phyloP scores from a whole-genome alignment of 2,888 invertebrate genomes.

The Acronicta aceris region DNA sequence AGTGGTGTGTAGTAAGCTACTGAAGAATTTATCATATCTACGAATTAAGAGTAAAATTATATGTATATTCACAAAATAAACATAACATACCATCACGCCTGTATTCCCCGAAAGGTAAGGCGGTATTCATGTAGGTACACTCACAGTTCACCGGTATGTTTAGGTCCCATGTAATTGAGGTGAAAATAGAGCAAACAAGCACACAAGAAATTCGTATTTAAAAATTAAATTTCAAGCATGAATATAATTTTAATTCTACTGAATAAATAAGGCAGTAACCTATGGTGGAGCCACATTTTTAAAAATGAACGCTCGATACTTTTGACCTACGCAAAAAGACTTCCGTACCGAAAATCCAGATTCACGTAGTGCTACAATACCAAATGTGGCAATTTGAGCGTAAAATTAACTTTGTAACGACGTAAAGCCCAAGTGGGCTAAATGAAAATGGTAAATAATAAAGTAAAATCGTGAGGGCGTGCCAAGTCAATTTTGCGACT shows the following conservation, averaged over 20 bases:
- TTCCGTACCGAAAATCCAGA: constrained; percentile 46
- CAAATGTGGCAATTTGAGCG: constrained; percentile 55
- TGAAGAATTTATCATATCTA: too few relatives aligned
- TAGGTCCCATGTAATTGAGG: too few relatives aligned
- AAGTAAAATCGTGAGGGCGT: constrained; percentile 65
- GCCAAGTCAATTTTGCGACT: constrained; percentile 69
- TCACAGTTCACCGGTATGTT: too few relatives aligned
- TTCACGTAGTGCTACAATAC: constrained; percentile 37
- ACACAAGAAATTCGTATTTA: constrained; percentile 40
- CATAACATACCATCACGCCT: too few relatives aligned
- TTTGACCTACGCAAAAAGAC: constrained; percentile 45
- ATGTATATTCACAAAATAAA: too few relatives aligned
- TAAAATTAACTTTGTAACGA: constrained; percentile 63
- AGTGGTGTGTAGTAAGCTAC: too few relatives aligned
- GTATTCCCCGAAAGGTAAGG: too few relatives aligned
- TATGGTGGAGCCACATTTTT: constrained; percentile 30
- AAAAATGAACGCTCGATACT: constrained; percentile 49
- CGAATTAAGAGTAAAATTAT: too few relatives aligned
- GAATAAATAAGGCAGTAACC: constrained; percentile 48
- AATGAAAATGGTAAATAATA: constrained; percentile 72
- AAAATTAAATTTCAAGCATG: constrained; percentile 31
- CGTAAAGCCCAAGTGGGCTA: constrained; percentile 61
- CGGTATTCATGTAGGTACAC: too few relatives aligned
- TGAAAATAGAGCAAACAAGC: not conserved
- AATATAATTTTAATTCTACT: constrained; percentile 22